Evolutionary conservation across 2,113 vertebrate genomes (phyloP), one percentile per base, ranked within the genome.

Genomic region (Uropsilus gracilis): DNA sequence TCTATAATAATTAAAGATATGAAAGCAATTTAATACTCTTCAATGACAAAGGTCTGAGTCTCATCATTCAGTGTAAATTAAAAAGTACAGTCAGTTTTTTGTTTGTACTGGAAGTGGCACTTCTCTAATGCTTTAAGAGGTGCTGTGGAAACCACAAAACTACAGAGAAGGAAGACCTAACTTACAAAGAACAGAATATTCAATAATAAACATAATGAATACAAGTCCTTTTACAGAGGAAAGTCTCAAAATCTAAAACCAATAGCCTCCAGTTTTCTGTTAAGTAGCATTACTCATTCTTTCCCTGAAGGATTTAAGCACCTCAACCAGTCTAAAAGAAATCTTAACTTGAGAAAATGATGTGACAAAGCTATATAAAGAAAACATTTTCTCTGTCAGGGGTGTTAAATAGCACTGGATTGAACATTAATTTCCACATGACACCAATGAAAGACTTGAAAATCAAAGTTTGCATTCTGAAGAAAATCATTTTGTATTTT

Each of bases 401-500:
- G 83, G 28, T 84, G 61, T 89, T 89, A 94, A 91, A 66, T 13
- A 76, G 64, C 61, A 94, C 94, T 32, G 55, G 26, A 86, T n/a
- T 71, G 34, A 83, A 73, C 46, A 90, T 78, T 75, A 91, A 83
- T 81, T 94, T 37, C 76, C 28, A 96, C 2, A 48, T 37, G 72
- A 93, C 46, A 90, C 57, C 34, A 61, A n/a, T 64, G 28, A 86
- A 92, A 94, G 81, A 86, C 34, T 53, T 95, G n/a, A 91, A 90
- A 93, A 84, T 85, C 69, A 75, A 89, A 93, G 50, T 93, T 34
- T 89, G 57, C 26, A 81, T 89, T 64, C 57, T 84, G 59, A 96
- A 32, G 76, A 87, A 90, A 95, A 80, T 93, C 6, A 72, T 63
- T 95, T 94, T 77, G 42, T 88, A 89, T 81, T 92, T 96, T 90